phyloP scores from a whole-genome alignment of 2,888 invertebrate species.

The Cheilosia pagana region DNA sequence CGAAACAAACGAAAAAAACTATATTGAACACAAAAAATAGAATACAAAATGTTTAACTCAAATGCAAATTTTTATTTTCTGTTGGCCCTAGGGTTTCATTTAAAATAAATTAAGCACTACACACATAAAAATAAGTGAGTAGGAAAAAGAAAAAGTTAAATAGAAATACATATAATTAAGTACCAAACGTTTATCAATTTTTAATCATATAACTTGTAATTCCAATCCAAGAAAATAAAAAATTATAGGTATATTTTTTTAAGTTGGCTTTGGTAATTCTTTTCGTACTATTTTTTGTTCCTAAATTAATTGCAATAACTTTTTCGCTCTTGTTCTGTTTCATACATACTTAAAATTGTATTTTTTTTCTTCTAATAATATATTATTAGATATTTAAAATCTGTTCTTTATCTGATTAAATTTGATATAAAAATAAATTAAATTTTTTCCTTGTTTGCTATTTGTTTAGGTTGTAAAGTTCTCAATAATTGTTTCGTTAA shows the following conservation, averaged over 20 bases:
- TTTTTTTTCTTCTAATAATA: constrained; percentile 20
- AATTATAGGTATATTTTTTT: not conserved
- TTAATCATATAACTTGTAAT: not conserved
- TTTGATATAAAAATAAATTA: constrained; percentile 74
- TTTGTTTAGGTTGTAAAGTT: constrained; percentile 68
- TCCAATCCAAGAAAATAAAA: not conserved
- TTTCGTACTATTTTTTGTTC: not conserved
- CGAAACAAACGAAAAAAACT: constrained; percentile 23
- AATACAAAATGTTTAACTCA: constrained; percentile 22
- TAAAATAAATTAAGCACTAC: constrained; percentile 30
- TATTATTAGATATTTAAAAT: constrained; percentile 22
- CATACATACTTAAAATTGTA: not conserved
- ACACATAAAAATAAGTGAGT: not conserved
- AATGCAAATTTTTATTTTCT: constrained; percentile 38
- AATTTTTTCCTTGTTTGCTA: constrained; percentile 68
- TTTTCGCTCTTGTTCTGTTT: constrained; percentile 9
- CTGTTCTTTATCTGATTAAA: constrained; percentile 56
- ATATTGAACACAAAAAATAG: constrained; percentile 30
- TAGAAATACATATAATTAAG: constrained; percentile 35
- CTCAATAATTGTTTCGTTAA: constrained; percentile 67
- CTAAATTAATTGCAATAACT: constrained; percentile 16
- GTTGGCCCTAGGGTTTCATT: not conserved
- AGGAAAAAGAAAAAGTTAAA: not conserved
- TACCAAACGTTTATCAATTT: constrained; percentile 24
- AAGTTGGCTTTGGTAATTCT: constrained; percentile 22